Conservation (phyloP, 2,888 invertebrate genomes). For the Elegia similella region DNA sequence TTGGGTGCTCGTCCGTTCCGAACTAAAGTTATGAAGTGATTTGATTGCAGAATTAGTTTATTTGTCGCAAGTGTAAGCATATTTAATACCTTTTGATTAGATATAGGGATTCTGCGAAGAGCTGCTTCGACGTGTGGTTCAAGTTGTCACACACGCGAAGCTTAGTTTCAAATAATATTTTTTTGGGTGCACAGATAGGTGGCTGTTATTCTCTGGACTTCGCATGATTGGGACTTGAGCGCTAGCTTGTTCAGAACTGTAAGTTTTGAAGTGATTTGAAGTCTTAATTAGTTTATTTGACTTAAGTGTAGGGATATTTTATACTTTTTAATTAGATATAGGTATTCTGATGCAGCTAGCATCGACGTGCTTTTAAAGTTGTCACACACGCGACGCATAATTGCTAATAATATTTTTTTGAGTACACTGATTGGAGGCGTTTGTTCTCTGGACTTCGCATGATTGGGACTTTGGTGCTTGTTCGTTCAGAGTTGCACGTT, state of each 20-base stretch:
- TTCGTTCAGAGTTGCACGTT: too few relatives aligned
- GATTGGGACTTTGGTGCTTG: constrained; percentile 28
- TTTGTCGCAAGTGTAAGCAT: not conserved
- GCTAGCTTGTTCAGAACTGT: constrained; percentile 18
- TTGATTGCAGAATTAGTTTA: not conserved
- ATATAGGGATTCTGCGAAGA: not conserved
- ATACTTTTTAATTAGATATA: not conserved
- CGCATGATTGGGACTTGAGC: constrained; percentile 28
- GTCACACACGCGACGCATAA: too few relatives aligned
- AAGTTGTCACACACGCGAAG: too few relatives aligned
- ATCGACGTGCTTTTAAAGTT: too few relatives aligned
- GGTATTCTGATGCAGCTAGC: too few relatives aligned
- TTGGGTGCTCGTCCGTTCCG: constrained; percentile 22
- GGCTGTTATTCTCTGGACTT: constrained; percentile 38
- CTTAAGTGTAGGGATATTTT: not conserved
- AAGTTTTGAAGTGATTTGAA: not conserved
- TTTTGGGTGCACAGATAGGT: constrained; percentile 61
- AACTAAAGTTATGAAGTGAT: not conserved
- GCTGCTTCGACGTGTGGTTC: too few relatives aligned
- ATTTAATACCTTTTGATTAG: not conserved
- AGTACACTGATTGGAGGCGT: constrained; percentile 55
- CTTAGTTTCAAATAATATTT: too few relatives aligned
- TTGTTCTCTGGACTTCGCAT: constrained; percentile 33
- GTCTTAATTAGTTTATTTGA: not conserved
- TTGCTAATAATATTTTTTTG: too few relatives aligned